phyloP scores from a whole-genome alignment of 2,113 vertebrate species.

The Petroica traversi region DNA sequence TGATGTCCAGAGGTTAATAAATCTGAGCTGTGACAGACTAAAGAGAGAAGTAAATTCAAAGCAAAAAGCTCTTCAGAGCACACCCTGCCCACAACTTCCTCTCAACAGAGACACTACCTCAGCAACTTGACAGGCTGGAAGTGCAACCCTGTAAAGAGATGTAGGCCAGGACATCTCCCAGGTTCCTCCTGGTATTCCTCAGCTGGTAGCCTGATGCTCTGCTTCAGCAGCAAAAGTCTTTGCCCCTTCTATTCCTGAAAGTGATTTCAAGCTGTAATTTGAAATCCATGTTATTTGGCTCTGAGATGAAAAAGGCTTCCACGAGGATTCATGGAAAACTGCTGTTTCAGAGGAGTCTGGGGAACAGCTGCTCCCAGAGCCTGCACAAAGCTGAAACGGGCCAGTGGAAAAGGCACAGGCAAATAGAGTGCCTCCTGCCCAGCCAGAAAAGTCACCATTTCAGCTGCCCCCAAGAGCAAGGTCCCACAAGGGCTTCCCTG shows the following conservation, averaged over 20 bases:
- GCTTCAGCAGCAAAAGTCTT: background rate
- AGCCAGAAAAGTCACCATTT: background rate
- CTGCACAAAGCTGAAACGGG: background rate
- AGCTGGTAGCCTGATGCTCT: background rate
- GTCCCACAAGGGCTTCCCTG: background rate
- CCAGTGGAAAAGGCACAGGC: background rate
- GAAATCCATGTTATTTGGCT: background rate
- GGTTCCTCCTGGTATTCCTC: background rate
- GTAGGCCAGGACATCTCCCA: background rate
- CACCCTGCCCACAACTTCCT: background rate
- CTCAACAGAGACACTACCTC: background rate
- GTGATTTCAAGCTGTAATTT: background rate
- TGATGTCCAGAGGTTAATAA: background rate
- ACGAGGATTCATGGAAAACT: background rate
- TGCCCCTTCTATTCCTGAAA: background rate
- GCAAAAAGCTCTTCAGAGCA: background rate
- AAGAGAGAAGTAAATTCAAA: constrained; percentile 19
- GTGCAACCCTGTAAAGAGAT: background rate
- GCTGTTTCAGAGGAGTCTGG: background rate
- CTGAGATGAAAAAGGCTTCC: background rate
- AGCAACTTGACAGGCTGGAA: background rate
- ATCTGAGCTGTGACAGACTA: background rate
- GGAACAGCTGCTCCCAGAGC: background rate
- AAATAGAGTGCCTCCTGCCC: background rate
- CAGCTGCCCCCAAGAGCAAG: fast-evolving